Evolutionary conservation across 1,140 invertebrate genomes (phyloP).

Genomic region (Vollenhovia emeryi): DNA sequence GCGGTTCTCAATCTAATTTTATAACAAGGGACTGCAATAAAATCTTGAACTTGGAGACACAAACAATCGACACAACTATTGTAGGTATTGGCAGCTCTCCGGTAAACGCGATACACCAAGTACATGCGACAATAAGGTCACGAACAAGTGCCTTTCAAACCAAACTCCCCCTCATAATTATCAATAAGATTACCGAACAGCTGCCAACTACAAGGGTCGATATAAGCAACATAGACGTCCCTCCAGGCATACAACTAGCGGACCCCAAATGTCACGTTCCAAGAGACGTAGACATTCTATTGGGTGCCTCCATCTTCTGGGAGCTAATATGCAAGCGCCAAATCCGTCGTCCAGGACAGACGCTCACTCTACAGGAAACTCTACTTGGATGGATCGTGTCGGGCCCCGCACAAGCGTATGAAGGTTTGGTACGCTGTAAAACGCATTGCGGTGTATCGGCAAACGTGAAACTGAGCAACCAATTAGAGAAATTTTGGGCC

Average conservation of each 20-base stretch:
- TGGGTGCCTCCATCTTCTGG: background rate
- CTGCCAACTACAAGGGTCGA: conserved; percentile 83
- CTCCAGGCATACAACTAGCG: background rate
- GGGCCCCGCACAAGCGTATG: background rate
- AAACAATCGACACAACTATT: background rate
- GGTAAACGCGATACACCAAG: background rate
- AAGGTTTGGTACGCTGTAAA: fast-evolving
- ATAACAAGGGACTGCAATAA: background rate
- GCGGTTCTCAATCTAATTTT: background rate
- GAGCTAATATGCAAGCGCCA: background rate
- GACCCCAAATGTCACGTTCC: background rate
- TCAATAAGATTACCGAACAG: conserved; percentile 90
- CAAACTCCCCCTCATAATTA: conserved; percentile 76
- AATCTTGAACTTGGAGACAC: background rate
- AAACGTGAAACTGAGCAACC: background rate
- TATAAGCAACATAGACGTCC: background rate
- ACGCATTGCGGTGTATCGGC: background rate
- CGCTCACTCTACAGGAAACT: background rate
- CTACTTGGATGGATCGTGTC: background rate
- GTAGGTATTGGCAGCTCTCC: background rate
- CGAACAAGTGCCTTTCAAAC: background rate
- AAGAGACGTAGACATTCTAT: background rate
- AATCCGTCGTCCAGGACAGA: background rate
- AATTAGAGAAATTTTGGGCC: conserved; percentile 7
- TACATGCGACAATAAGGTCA: background rate